Base-by-base conservation (phyloP, 1,140 invertebrate genomes). In the Conus betulinus region DNA sequence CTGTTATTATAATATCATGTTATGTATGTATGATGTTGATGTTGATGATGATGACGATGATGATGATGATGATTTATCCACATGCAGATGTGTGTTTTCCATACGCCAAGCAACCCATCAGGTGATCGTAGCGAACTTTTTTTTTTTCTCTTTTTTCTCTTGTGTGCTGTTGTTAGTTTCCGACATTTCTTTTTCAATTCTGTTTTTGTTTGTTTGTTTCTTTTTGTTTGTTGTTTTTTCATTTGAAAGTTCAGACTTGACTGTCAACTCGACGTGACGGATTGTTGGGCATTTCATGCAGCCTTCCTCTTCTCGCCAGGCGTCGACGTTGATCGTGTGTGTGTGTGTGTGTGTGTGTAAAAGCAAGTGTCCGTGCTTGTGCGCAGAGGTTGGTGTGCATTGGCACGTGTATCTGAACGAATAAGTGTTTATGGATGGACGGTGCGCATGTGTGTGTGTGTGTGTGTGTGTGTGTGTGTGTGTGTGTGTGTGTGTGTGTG, bases 341-440 rank as follows among this genome's bases (percentile, higher is more conserved):
- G 81, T 82, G 39, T 51, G 81, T 51, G 81, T 82, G 81, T 82
- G 53, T n/a, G 82, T 84, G 82, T 84, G 82, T 39, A 39, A 39
- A 39, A 39, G 39, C 39, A 39, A 39, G 39, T 39, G 39, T 39
- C 0, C 39, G 39, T 84, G 82, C 20, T 39, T 39, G 39, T 39
- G 39, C 39, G 39, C 39, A 39, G 39, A 39, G 3, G 39, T 39
- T 39, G 39, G 39, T 39, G 39, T 39, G 39, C 39, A 39, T 39
- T 39, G 39, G 39, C 39, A 39, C 39, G 39, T 39, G 39, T 39
- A 39, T 39, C 39, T 39, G 39, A 39, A 39, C 39, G 39, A 39
- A 39, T 39, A 39, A 39, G 39, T 39, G 39, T 39, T 39, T 1
- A 39, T 39, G 39, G 39, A 39, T 39, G 39, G 39, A 39, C 39